Evolutionary conservation across 2,797 vertebrate genomes (phyloP), one percentile per base, ranked within the genome.

Genomic region (Tympanoctomys barrerae): DNA sequence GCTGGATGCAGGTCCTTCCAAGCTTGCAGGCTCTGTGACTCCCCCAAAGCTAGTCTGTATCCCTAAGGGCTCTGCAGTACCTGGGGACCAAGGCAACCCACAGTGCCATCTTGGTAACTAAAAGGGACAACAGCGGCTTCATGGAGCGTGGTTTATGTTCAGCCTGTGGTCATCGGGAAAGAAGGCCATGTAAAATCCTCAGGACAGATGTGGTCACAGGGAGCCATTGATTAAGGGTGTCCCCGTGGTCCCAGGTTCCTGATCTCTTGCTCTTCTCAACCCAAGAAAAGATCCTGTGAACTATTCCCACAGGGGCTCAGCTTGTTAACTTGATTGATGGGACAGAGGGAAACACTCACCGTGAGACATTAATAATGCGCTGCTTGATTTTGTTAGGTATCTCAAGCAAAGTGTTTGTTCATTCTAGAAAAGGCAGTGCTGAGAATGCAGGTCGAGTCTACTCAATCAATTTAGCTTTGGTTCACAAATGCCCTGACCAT

Each of bases 11-110:
- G 42, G 22, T 19, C 90, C 42, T 28, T 21, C 57, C n/a, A 64
- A 46, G 31, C 36, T n/a, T 14, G 0, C 24, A 42, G 75, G 9
- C 42, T 3, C 28, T 2, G 11, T 5, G 36, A 28, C 46, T 19
- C 33, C 0, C 7, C 16, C 22, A 93, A 49, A 18, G 19, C 5
- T 49, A 46, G 12, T 0, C 3, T 3, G 12, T 0, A 6, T 31
- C 9, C 0, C 24, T 70, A n/a, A 0, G 0, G 16, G 31, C 33
- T 39, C 16, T 0, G 5, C 7, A 7, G 9, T 52, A 24, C n/a
- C 42, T 3, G 61, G 52, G 42, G 22, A 31, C 28, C 36, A 12
- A 0, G 0, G 1, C 52, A 61, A 4, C 1, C 36, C 0, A 14
- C 24, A 22, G 0, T 2, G 1, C 16, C 9, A 0, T 70, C 31